These are phyloP conservation scores for Rhinogobius similis DNA, from an alignment of 2,113 vertebrate species.

Conservation along the genomic window DNA sequence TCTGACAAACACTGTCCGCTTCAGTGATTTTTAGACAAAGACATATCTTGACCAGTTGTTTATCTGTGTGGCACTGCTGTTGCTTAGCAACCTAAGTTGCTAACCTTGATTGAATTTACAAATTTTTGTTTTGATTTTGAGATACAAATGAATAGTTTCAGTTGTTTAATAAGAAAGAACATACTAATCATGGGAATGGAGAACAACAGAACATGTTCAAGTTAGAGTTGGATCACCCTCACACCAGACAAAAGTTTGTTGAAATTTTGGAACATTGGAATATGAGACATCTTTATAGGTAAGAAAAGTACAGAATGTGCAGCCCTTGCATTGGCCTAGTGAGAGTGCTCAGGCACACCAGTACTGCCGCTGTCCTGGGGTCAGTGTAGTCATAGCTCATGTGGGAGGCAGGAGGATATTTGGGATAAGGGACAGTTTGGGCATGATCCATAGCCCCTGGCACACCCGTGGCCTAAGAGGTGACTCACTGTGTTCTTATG, in stretches of 20 bases:
- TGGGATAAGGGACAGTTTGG: background rate
- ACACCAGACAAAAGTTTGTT: background rate
- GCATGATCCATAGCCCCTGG: background rate
- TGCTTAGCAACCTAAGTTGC: background rate
- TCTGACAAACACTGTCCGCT: background rate
- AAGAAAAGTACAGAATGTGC: background rate
- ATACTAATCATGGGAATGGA: too few species aligned
- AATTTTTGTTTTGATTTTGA: background rate
- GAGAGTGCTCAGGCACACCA: conserved; percentile 43
- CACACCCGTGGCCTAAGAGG: background rate
- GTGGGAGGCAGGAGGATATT: conserved; percentile 18
- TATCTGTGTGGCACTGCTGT: background rate
- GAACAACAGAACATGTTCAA: background rate
- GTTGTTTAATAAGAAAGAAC: too few species aligned
- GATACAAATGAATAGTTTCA: background rate
- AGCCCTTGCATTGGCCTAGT: background rate
- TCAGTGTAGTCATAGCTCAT: conserved; percentile 31
- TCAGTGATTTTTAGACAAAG: conserved; percentile 3
- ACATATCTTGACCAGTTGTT: background rate
- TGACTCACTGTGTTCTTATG: background rate
- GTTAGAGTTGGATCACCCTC: background rate
- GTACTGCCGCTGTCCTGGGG: conserved; percentile 40
- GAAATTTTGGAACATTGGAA: background rate
- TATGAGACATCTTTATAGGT: background rate
- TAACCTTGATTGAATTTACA: background rate